phyloP scores from a whole-genome alignment of 2,888 invertebrate species.

The Apamea anceps region DNA sequence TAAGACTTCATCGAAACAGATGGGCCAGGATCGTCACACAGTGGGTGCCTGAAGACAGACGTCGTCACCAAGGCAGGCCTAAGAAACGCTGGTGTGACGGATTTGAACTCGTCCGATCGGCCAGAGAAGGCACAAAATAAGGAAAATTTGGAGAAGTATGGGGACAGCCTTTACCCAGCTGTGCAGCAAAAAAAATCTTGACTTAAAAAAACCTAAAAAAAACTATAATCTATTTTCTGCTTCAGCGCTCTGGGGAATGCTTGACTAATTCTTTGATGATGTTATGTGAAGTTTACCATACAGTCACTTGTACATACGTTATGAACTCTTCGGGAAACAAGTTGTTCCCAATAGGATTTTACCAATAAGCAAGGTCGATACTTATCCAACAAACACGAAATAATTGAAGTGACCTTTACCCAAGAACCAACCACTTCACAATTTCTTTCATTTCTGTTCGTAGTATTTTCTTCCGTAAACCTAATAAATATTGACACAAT shows the following conservation, averaged over 20 bases:
- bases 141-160: background rate
- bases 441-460: background rate
- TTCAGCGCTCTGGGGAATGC: background rate
- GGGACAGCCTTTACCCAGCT: background rate
- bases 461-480: slow-evolving; percentile 19
- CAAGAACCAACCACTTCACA: background rate
- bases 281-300: background rate
- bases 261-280: background rate
- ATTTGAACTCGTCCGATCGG: background rate
- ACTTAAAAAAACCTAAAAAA: background rate
- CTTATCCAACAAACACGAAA: background rate
- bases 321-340: background rate
- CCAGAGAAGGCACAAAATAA: background rate
- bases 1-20: too few relatives aligned
- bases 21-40: too few relatives aligned
- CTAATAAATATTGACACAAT: slow-evolving; percentile 59
- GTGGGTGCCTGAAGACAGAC: too few relatives aligned
- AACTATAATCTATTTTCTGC: background rate
- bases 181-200: too few relatives aligned
- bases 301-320: background rate
- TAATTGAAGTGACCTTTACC: slow-evolving; percentile 4
- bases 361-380: background rate
- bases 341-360: background rate
- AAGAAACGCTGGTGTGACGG: background rate
- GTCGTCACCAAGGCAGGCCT: background rate